phyloP scores from a whole-genome alignment of 1,140 invertebrate genomes.

The Procambarus virginalis region DNA sequence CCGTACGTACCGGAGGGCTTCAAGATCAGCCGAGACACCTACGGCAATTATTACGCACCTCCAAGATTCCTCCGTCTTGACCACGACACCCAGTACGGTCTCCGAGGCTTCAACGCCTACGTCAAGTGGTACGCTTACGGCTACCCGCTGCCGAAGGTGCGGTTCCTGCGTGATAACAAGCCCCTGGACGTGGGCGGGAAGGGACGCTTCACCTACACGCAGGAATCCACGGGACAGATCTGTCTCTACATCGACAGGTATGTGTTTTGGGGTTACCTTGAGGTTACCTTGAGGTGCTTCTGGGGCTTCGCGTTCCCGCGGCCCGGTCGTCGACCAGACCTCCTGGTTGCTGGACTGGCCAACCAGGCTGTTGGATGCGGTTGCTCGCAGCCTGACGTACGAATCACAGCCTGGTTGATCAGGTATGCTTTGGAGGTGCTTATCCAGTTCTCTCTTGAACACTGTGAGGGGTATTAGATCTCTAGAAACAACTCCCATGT shows the following conservation, averaged over 20 bases:
- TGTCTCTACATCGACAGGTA: conserved; percentile 66
- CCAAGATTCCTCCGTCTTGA: conserved; percentile 87
- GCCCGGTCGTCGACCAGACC: no score
- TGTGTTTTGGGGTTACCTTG: not conserved
- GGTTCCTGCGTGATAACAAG: conserved; percentile 89
- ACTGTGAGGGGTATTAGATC: no score
- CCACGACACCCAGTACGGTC: conserved; percentile 88
- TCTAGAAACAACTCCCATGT: no score
- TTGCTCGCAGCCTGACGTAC: no score
- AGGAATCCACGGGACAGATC: conserved; percentile 61
- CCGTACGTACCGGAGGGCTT: conserved; percentile 93
- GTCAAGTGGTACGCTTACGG: conserved; percentile 95
- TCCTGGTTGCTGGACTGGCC: no score
- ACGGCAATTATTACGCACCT: conserved; percentile 82
- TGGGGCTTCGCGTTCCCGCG: no score
- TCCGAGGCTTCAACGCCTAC: conserved; percentile 89
- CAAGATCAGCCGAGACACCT: conserved; percentile 88
- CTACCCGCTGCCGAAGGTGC: conserved; percentile 92
- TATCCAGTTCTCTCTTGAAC: no score
- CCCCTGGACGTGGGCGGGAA: conserved; percentile 76
- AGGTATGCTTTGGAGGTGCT: no score
- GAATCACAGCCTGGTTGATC: no score
- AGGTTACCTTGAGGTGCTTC: no score
- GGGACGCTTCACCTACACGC: conserved; percentile 58
- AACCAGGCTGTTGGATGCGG: no score